Evolutionary conservation across 2,888 invertebrate genomes (phyloP).

Genomic region (Callimorpha dominula): DNA sequence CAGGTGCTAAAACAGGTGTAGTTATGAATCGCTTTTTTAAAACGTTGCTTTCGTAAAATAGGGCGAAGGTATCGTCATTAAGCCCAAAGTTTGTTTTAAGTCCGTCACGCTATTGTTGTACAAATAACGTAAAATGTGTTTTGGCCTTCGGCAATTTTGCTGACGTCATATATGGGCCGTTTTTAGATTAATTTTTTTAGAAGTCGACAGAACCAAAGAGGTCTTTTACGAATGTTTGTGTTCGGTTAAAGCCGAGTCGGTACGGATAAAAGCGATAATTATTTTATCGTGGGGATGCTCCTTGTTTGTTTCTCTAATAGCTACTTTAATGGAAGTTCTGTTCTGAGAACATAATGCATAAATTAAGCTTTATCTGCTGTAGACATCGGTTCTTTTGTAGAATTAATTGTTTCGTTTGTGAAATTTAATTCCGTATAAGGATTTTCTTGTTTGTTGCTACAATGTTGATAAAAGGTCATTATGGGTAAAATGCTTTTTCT

Average conservation of each 20-base stretch:
- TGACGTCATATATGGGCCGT: conserved; percentile 78
- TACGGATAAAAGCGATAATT: conserved; percentile 84
- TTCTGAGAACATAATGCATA: conserved; percentile 71
- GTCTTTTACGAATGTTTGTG: conserved; percentile 59
- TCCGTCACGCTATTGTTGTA: conserved; percentile 78
- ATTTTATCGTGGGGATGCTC: conserved; percentile 81
- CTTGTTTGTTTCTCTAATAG: conserved; percentile 87
- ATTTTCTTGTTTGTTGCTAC: conserved; percentile 11
- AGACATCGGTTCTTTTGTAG: conserved; percentile 54
- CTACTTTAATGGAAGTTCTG: conserved; percentile 81
- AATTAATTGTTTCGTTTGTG: conserved; percentile 40
- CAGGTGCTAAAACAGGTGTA: conserved; percentile 81
- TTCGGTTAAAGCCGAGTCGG: conserved; percentile 57
- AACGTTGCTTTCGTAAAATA: conserved; percentile 61
- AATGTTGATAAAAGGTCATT: conserved; percentile 7
- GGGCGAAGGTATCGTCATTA: conserved; percentile 69
- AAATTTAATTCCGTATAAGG: conserved; percentile 22
- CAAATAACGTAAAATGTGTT: conserved; percentile 67
- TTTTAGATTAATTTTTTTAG: conserved; percentile 75
- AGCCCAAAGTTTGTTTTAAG: conserved; percentile 80
- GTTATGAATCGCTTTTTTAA: conserved; percentile 60
- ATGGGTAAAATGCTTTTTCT: neutral
- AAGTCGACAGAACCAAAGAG: conserved; percentile 65
- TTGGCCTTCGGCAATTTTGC: conserved; percentile 69
- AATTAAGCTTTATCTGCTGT: conserved; percentile 72